These are phyloP conservation scores for Pegoplata infirma DNA, from an alignment of 2,888 invertebrate species.

Conservation along the genomic window DNA sequence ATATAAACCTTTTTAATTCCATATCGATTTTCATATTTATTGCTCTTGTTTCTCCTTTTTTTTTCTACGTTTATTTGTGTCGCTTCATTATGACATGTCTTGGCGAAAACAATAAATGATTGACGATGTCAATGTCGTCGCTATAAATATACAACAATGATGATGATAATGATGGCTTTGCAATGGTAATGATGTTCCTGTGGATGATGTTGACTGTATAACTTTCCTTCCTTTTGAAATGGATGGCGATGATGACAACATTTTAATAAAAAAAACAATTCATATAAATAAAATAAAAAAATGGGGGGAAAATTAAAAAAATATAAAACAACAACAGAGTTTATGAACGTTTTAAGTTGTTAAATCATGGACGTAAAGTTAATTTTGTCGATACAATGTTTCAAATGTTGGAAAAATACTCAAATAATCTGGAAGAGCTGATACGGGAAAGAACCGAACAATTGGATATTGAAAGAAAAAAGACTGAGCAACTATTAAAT, in stretches of 20 bases:
- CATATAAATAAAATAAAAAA: conserved; percentile 6
- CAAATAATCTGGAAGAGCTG: conserved; percentile 95
- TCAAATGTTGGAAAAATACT: conserved; percentile 97
- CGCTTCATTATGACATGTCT: conserved; percentile 23
- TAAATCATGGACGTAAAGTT: conserved; percentile 94
- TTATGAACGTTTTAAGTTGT: conserved; percentile 91
- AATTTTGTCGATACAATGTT: conserved; percentile 99
- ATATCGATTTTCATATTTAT: conserved; percentile 57
- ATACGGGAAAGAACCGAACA: conserved; percentile 95
- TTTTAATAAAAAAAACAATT: conserved; percentile 22
- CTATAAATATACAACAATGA: conserved; percentile 39
- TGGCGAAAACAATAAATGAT: conserved; percentile 52
- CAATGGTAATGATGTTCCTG: conserved; percentile 3
- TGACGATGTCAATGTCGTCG: conserved; percentile 58
- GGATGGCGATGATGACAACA: conserved; percentile 31
- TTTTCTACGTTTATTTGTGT: not conserved
- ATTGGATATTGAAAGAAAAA: conserved; percentile 95
- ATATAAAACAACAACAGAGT: conserved; percentile 78
- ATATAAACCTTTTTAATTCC: conserved; percentile 29
- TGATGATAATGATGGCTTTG: conserved; percentile 7
- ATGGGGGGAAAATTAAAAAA: too few relatives aligned
- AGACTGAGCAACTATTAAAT: conserved; percentile 94
- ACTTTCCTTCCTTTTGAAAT: conserved; percentile 9
- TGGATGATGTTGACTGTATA: conserved; percentile 31
- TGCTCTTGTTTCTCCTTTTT: conserved; percentile 12